Base-by-base conservation (phyloP, 2,888 invertebrate species). In the Diachrysia chrysitis region DNA sequence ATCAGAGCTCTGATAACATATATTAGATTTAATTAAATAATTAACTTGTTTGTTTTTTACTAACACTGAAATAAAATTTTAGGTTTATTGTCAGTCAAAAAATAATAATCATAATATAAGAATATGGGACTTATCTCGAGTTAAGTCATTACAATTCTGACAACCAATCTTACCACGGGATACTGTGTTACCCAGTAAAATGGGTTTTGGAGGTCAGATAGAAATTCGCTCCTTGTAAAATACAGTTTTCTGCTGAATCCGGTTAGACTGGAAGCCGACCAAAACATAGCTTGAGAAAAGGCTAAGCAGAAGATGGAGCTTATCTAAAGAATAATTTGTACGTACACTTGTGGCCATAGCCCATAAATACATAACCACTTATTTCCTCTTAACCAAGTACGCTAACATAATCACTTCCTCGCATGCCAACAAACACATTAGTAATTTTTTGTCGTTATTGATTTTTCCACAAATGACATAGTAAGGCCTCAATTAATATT, bases 21-120 rank as follows among this genome's bases (percentile, higher is more conserved):
- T 46, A 21, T 71, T 37, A 66, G 51, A 66, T 71, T 71, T 32
- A 37, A 57, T 62, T 42, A 65, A 51, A 19, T 37, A 63, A 60
- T 57, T 63, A 12, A 57, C 64, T 63, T 4, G 23, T 51, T 19
- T 51, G 66, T 23, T 48, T 25, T 66, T 59, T 59, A 72, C 63
- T 37, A 53, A 53, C 48, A 37, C 9, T 58, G 46, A 42, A 25
- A 42, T 42, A 9, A 14, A 76, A 9, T n/a, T n/a, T n/a, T n/a
- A n/a, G n/a, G n/a, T n/a, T n/a, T n/a, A n/a, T n/a, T n/a, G n/a
- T n/a, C n/a, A n/a, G n/a, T n/a, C n/a, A n/a, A n/a, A n/a, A n/a
- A n/a, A n/a, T n/a, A n/a, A n/a, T n/a, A n/a, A n/a, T n/a, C n/a
- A n/a, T 54, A 9, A 64, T 71, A 46, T 48, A 32, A 48, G 53